Base-by-base conservation (phyloP, 2,888 invertebrate species). In the Dynastes tityus region DNA sequence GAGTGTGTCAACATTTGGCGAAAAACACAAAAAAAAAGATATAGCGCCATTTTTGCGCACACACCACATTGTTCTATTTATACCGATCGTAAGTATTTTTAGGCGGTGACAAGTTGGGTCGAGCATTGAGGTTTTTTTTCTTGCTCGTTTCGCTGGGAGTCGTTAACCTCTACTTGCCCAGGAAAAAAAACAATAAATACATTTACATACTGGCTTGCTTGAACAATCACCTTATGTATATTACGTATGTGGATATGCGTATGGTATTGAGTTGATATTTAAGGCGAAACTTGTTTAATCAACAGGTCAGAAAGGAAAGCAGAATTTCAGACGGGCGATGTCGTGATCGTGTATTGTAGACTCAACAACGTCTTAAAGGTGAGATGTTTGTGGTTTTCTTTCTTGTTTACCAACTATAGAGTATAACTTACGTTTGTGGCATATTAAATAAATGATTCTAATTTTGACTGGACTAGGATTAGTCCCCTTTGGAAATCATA, bases 121-220 rank as follows among this genome's bases (percentile, higher is more conserved):
- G 16, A 13, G 6, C 22, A 22, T 29, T 49, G 45, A 45, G 45
- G 22, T 45, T 67, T 67, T 67, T 32, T 40, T 37, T 32, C 37
- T 8, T 45, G 45, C 45, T 22, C 22, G 27, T 49, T 45, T 22
- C 49, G 45, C 16, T 13, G 45, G 8, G 11, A 49, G 67, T 67
- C 67, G 45, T 49, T 67, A 67, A 67, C 67, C 67, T 67, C 67
- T 45, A 49, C 45, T 32, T 63, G 32, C 63, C 32, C 22, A 9
- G 29, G 67, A 67, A 67, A 63, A 63, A 63, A 63, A 63, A 63
- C 63, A 63, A 63, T 63, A 63, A 63, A 63, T 63, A 63, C 27
- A 63, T 63, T 63, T 63, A 32, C 63, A 63, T 63, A 63, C 63
- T 11, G 63, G 32, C 63, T 55, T 9, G 5, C 55, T 55, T 55